Base-by-base conservation (phyloP, 2,113 vertebrate species). In the Brachypodius melanocephalos region DNA sequence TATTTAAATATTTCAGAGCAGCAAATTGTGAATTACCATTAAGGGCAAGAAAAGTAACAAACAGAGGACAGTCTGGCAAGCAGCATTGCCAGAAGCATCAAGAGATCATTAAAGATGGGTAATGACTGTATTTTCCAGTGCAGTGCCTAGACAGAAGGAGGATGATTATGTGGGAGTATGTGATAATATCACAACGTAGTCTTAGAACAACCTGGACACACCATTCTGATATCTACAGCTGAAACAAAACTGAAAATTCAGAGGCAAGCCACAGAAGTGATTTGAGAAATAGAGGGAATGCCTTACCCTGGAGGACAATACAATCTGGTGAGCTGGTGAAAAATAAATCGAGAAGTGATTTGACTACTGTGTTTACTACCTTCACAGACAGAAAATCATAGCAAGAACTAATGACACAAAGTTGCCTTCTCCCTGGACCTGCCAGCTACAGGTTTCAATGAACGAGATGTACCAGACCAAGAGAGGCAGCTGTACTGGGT, bases 41-140 rank as follows among this genome's bases (percentile, higher is more conserved):
- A 52, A 61, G 19, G 55, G 32, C 31, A 69, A 81, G 38, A 75
- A 73, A 76, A 34, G 29, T 3, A 55, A 65, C 83, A 9, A 36
- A 43, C 9, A 5, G 0, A 0, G n/a, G 69, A 48, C 7, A 54
- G 55, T 32, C 79, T 68, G 31, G 63, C 36, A 69, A 54, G 26
- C 32, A 65, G 46, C 4, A 58, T 9, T 32, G 16, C 21, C 34
- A 58, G 54, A 22, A n/a, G 38, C 38, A 74, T 6, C 0, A 0
- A 58, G 54, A 83, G 46, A 58, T 26, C 36, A 61, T 59, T 74
- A 6, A 1, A 74, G 63, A 42, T 21, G 26, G 22, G 36, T 19
- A 62, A 69, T 4, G 5, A 38, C 42, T 29, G 0, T 8, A 17
- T 32, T 58, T 73, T 46, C 42, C 58, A 85, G 36, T 0, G 1